These are phyloP conservation scores for Amyelois transitella DNA, from an alignment of 1,140 invertebrate genomes.

Conservation along the genomic window DNA sequence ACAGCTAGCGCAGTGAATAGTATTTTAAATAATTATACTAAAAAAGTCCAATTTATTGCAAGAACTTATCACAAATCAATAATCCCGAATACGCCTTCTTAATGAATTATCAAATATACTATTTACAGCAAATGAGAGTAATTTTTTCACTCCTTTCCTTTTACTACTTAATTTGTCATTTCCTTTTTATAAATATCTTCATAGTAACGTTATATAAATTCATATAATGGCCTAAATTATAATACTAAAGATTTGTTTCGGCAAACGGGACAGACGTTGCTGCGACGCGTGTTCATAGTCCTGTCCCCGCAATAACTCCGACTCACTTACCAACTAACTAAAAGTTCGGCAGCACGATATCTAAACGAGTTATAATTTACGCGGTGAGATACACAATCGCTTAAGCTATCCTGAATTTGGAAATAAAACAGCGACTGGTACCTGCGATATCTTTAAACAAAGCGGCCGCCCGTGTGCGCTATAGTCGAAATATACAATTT, in stretches of 20 bases:
- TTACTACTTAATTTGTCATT: constrained; percentile 68
- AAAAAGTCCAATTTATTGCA: constrained; percentile 52
- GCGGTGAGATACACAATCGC: constrained; percentile 54
- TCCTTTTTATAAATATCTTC: constrained; percentile 62
- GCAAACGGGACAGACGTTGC: constrained; percentile 11
- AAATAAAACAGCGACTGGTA: constrained; percentile 22
- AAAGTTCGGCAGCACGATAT: constrained; percentile 41
- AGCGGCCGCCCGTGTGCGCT: constrained; percentile 34
- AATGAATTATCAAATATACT: constrained; percentile 51
- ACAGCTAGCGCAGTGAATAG: constrained; percentile 46
- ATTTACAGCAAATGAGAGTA: constrained; percentile 68
- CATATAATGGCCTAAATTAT: constrained; percentile 62
- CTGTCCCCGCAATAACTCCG: constrained; percentile 3
- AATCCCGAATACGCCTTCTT: constrained; percentile 34
- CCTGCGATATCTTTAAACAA: constrained; percentile 53
- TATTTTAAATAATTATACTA: constrained; percentile 22
- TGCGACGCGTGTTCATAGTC: constrained; percentile 3
- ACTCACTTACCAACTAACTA: constrained; percentile 30
- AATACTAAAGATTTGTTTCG: constrained; percentile 57
- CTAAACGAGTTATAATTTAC: constrained; percentile 51
- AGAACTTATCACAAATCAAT: constrained; percentile 56
- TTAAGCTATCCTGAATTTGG: constrained; percentile 35
- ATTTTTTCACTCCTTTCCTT: constrained; percentile 48
- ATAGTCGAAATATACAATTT: constrained; percentile 17
- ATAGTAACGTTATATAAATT: constrained; percentile 62